These are phyloP conservation scores for Tetraodon nigroviridis DNA, from an alignment of 2,113 vertebrate species.

Conservation along the genomic window DNA sequence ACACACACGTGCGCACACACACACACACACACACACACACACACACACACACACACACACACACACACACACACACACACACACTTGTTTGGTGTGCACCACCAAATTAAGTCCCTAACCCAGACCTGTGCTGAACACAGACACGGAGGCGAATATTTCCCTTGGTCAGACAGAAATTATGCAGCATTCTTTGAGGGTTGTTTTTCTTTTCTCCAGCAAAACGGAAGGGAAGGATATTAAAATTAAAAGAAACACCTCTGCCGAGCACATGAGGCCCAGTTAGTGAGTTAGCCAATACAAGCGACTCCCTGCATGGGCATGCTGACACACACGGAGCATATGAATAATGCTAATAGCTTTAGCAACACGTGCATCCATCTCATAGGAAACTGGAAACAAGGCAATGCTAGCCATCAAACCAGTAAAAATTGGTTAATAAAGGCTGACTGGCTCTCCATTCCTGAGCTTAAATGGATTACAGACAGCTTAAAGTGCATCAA, in stretches of 20 bases:
- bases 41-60: not conserved
- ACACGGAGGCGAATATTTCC: conserved; percentile 18
- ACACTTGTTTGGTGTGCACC: not conserved
- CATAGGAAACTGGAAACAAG: too few species aligned
- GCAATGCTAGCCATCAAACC: too few species aligned
- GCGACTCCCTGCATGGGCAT: conserved; percentile 38
- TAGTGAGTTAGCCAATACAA: conserved; percentile 44
- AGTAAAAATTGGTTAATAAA: too few species aligned
- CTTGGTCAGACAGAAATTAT: conserved; percentile 33
- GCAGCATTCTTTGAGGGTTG: conserved; percentile 6
- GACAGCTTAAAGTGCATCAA: too few species aligned
- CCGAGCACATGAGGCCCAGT: conserved; percentile 43
- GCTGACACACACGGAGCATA: conserved; percentile 11
- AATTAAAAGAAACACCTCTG: conserved; percentile 39
- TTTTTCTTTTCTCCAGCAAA: conserved; percentile 1
- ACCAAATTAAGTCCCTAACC: conserved; percentile 1
- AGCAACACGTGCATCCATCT: too few species aligned
- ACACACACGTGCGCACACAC: not conserved
- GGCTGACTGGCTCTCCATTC: too few species aligned
- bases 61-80: not conserved
- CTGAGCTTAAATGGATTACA: too few species aligned
- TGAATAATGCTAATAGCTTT: too few species aligned
- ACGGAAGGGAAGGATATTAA: conserved; percentile 37
- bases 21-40: conserved; percentile 1
- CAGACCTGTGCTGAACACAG: conserved; percentile 5